These are phyloP conservation scores for Rhinoptilus africanus DNA, from an alignment of 2,113 vertebrate genomes.

Conservation along the genomic window DNA sequence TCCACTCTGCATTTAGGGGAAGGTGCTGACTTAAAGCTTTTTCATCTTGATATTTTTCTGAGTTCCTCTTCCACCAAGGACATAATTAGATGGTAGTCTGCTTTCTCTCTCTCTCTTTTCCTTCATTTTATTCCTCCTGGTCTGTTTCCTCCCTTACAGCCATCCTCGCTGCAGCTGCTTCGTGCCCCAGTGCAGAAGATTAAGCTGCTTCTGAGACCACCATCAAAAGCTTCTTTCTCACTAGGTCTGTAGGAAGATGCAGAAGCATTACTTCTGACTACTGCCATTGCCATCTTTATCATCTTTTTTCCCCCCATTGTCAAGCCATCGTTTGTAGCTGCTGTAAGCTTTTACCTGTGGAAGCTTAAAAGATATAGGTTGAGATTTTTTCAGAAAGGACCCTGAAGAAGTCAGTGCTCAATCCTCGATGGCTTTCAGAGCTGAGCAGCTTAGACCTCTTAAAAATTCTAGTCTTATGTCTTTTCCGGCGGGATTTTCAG, in stretches of 20 bases:
- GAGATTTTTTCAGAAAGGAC: slow-evolving; percentile 45
- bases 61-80: neutral
- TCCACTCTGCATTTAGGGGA: neutral
- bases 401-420: slow-evolving; percentile 27
- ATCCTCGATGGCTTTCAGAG: slow-evolving; percentile 32
- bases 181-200: neutral
- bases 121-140: neutral
- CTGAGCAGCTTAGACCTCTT: slow-evolving; percentile 46
- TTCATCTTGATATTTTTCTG: neutral
- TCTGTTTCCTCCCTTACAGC: neutral
- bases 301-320: slow-evolving; percentile 9
- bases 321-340: slow-evolving; percentile 29
- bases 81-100: neutral
- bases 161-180: neutral
- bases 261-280: slow-evolving; percentile 14
- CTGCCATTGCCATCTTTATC: slow-evolving; percentile 16
- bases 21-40: neutral
- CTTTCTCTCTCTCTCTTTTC: neutral
- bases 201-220: slow-evolving; percentile 8
- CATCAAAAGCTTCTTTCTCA: slow-evolving; percentile 28
- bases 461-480: slow-evolving; percentile 33
- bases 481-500: slow-evolving; percentile 52
- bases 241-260: slow-evolving; percentile 23
- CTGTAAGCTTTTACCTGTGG: slow-evolving; percentile 45
- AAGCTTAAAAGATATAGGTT: slow-evolving; percentile 38